phyloP scores from a whole-genome alignment of 2,113 vertebrate species.

The Tetraodon nigroviridis region DNA sequence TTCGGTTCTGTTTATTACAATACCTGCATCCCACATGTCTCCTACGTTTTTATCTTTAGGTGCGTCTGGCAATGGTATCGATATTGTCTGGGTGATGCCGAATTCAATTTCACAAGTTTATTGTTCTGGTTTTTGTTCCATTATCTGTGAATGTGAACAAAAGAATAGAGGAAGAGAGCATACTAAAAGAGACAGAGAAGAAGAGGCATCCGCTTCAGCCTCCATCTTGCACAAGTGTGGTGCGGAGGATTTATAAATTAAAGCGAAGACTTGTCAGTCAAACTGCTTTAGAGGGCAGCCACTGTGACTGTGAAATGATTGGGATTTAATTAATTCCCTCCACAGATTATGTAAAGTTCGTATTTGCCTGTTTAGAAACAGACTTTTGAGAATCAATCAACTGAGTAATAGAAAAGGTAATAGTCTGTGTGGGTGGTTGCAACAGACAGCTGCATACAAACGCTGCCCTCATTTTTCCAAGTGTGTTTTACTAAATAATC shows the following conservation, averaged over 20 bases:
- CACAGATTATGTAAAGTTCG: constrained; percentile 65
- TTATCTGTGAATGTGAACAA: constrained; percentile 40
- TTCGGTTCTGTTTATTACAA: background rate
- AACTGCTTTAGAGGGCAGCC: constrained; percentile 55
- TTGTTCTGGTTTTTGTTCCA: constrained; percentile 30
- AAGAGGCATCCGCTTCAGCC: constrained; percentile 12
- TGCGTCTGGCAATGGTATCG: constrained; percentile 33
- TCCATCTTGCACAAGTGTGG: constrained; percentile 21
- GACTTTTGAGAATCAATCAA: constrained; percentile 69
- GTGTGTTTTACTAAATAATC: constrained; percentile 33
- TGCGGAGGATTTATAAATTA: constrained; percentile 34
- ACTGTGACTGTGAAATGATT: constrained; percentile 67
- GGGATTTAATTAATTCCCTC: constrained; percentile 69
- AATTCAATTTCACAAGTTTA: constrained; percentile 57
- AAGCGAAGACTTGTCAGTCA: constrained; percentile 53
- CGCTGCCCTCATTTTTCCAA: constrained; percentile 44
- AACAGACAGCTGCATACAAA: constrained; percentile 58
- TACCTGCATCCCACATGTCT: background rate
- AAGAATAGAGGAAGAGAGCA: constrained; percentile 27
- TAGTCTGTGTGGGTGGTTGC: constrained; percentile 52
- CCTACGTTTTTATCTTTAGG: background rate
- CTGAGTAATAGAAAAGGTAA: constrained; percentile 71
- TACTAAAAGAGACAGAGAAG: constrained; percentile 6
- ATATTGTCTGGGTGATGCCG: constrained; percentile 23
- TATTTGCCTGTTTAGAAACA: constrained; percentile 67